Conservation (phyloP, 2,113 vertebrate species). For the Zapus hudsonius region DNA sequence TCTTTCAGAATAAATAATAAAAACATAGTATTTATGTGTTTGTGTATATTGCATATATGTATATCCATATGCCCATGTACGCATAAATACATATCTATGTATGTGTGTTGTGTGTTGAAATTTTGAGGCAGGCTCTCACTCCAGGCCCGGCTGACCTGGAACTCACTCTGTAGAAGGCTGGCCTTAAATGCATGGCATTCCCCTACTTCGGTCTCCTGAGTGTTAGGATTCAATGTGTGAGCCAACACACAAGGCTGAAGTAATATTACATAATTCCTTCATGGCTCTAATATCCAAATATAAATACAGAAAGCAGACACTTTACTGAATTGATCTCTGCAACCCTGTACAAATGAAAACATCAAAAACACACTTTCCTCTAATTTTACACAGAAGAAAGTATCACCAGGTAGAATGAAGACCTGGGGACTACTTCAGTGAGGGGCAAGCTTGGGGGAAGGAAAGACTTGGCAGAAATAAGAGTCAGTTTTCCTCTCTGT, state of each 20-base stretch:
- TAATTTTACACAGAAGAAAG: neutral
- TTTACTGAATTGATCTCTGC: neutral
- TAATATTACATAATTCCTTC: slow-evolving; percentile 9
- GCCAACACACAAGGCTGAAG: neutral
- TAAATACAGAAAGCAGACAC: neutral
- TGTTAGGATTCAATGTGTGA: too few relatives aligned
- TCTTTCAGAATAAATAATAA: neutral
- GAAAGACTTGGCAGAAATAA: neutral
- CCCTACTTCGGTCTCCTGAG: too few relatives aligned
- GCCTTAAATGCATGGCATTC: too few relatives aligned
- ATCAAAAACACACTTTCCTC: neutral
- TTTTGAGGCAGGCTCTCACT: too few relatives aligned
- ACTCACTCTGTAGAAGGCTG: too few relatives aligned
- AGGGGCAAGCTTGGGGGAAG: neutral
- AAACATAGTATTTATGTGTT: too few relatives aligned
- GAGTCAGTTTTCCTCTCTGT: too few relatives aligned
- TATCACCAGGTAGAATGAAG: neutral
- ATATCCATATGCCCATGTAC: too few relatives aligned
- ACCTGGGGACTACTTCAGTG: neutral
- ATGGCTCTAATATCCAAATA: neutral
- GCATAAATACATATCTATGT: too few relatives aligned
- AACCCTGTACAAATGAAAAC: neutral
- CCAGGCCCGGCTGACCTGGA: too few relatives aligned
- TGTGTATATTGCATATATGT: too few relatives aligned
- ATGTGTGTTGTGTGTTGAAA: too few relatives aligned